A percentile compares a stretch with the other conserved stretches of the same genome.
phyloP scores from a whole-genome alignment of 2,113 vertebrate genomes.

The Mellivora capensis region DNA sequence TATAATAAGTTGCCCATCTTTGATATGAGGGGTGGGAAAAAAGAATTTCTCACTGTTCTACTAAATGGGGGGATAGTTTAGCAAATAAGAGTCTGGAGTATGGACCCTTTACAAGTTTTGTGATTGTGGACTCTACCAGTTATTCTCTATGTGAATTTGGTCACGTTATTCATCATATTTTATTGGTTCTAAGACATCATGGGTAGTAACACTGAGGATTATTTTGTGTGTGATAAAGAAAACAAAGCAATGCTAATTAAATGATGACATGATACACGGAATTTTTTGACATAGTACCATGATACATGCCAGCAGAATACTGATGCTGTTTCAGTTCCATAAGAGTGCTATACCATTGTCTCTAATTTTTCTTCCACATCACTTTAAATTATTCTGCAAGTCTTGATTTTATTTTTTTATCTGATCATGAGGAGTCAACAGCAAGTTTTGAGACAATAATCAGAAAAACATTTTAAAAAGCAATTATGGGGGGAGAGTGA shows the following conservation, averaged over 20 bases:
- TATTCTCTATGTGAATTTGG: not conserved
- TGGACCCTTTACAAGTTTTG: not conserved
- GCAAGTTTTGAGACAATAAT: not conserved
- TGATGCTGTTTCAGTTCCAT: not conserved
- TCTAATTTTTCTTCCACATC: not conserved
- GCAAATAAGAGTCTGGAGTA: not conserved
- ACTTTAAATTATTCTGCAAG: not conserved
- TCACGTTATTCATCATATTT: not conserved
- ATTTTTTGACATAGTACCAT: not conserved
- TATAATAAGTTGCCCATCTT: not conserved
- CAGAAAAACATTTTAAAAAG: not conserved
- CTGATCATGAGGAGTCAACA: not conserved
- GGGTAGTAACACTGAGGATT: not conserved
- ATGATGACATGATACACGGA: not conserved
- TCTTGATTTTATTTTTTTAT: not conserved
- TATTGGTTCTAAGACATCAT: not conserved
- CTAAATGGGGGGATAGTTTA: not conserved
- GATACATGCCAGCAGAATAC: not conserved
- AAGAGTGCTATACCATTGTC: not conserved
- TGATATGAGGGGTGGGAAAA: not conserved
- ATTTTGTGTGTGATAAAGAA: not conserved
- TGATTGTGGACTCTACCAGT: not conserved
- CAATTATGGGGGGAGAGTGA: not conserved
- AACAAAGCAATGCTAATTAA: not conserved
- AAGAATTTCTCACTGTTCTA: not conserved